phyloP scores from a whole-genome alignment of 1,140 invertebrate genomes.

The Phocides pigmalion region DNA sequence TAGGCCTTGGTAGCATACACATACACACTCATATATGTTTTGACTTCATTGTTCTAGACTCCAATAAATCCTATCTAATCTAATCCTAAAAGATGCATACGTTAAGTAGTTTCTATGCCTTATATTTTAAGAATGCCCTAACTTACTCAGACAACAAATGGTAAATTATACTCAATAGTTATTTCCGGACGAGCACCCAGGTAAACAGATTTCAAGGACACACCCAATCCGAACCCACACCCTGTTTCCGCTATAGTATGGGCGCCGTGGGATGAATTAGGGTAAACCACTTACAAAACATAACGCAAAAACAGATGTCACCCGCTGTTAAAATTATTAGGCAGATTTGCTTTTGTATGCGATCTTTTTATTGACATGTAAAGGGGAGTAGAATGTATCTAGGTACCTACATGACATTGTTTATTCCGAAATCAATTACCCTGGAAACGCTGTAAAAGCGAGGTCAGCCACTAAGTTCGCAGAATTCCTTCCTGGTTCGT shows the following conservation, averaged over 20 bases:
- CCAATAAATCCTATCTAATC: no score
- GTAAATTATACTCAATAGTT: conserved; percentile 56
- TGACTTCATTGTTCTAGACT: no score
- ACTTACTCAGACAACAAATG: conserved; percentile 16
- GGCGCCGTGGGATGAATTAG: conserved; percentile 8
- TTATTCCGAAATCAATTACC: conserved; percentile 49
- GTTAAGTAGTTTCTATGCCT: neutral
- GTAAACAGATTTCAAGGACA: conserved; percentile 59
- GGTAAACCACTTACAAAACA: conserved; percentile 36
- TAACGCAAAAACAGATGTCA: conserved; percentile 50
- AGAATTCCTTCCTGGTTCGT: conserved; percentile 60
- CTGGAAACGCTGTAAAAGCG: conserved; percentile 40
- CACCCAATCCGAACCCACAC: conserved; percentile 69
- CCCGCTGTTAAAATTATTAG: conserved; percentile 7
- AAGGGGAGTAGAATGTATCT: neutral
- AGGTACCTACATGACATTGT: conserved; percentile 17
- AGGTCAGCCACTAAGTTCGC: conserved; percentile 54
- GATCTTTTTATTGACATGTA: conserved; percentile 10
- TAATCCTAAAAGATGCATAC: neutral
- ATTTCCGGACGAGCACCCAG: conserved; percentile 62
- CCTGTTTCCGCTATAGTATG: conserved; percentile 69
- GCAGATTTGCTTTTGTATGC: neutral
- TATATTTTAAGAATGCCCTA: conserved; percentile 9
- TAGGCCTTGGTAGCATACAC: no score
- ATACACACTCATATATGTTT: no score